Evolutionary conservation across 1,140 invertebrate genomes (phyloP), one percentile per base, ranked within the genome.

Genomic region (Lerema accius): DNA sequence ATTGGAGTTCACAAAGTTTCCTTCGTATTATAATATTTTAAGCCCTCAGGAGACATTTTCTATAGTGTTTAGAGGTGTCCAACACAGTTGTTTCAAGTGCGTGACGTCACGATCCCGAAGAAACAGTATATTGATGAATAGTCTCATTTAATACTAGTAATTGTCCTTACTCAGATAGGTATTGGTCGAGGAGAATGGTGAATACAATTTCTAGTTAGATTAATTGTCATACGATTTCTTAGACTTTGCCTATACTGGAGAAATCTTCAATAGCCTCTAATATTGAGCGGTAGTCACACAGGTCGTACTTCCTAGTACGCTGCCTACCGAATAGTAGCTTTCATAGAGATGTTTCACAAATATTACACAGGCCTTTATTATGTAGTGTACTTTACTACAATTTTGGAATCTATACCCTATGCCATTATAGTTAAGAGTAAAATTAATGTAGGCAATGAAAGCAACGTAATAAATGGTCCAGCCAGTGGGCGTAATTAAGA

Each of bases 61-160:
- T 64, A 67, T 64, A 69, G 50, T 70, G 63, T 72, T 71, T 72
- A 69, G 70, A 71, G 65, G 60, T 78, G 73, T 71, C 65, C 63
- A 65, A 58, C 53, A 67, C 76, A 60, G 71, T 73, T 71, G 69
- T 68, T 70, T 72, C 66, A 60, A 61, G 71, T 69, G 66, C 80
- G 80, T 80, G 77, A 71, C 70, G 71, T 78, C 79, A 82, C 77
- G 77, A 82, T 65, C 69, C 53, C 65, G 56, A 65, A 45, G 65
- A 67, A 71, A 71, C 71, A 63, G 46, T 65, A 40, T 43, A 63
- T 62, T 73, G 64, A 70, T 69, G 65, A 67, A 73, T 73, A 63
- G 62, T 1, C 53, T 45, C 40, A 56, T 61, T 49, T 61, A 28
- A 39, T 59, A 59, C 42, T 37, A 23, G 42, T 59, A 59, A 13